Base-by-base conservation (phyloP, 2,888 invertebrate species). In the Tanypteryx hageni region DNA sequence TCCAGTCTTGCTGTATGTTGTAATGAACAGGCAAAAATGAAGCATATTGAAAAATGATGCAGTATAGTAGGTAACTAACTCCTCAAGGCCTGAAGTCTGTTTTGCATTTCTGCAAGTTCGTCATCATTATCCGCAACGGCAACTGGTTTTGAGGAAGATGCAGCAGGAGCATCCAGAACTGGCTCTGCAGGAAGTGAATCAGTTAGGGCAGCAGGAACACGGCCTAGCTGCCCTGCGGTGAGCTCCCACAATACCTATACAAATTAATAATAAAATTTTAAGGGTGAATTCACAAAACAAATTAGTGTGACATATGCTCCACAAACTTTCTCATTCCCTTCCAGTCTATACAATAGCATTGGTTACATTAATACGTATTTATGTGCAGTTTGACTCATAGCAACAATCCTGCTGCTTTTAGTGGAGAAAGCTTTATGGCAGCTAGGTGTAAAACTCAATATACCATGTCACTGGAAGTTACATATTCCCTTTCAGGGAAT, bases 51-150 rank as follows among this genome's bases (percentile, higher is more conserved):
- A 44, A 44, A 44, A 64, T 44, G 8, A n/a, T 89, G n/a, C 31
- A 11, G 11, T 16, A n/a, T 16, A 31, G 27, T 57, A 11, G 56
- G 16, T 31, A 68, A 44, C 93, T 98, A 99, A 94, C 99, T 99
- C 93, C 98, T 96, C 92, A 99, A 96, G 64, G 99, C 98, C 94
- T 99, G 97, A 92, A 99, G 96, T 93, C 99, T 96, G 93, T 97
- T 97, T 95, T 98, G 98, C 99, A 99, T 99, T 94, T 98, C 98
- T 94, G 98, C 97, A n/a, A 99, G 95, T 93, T 98, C 98, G 93
- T 97, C 97, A 27, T 96, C 96, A 92, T 97, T 97, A 59, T 96
- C 96, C 92, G 95, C 95, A 93, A 96, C 96, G 0, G 96, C 96
- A 0, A 96, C 96, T 31, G 96, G 96, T 0, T 96, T 96, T 0